Percentiles rank a stretch among this genome's conserved stretches.
These are phyloP conservation scores for Centropus unirufus DNA, from an alignment of 2,113 vertebrate genomes.

Conservation along the genomic window DNA sequence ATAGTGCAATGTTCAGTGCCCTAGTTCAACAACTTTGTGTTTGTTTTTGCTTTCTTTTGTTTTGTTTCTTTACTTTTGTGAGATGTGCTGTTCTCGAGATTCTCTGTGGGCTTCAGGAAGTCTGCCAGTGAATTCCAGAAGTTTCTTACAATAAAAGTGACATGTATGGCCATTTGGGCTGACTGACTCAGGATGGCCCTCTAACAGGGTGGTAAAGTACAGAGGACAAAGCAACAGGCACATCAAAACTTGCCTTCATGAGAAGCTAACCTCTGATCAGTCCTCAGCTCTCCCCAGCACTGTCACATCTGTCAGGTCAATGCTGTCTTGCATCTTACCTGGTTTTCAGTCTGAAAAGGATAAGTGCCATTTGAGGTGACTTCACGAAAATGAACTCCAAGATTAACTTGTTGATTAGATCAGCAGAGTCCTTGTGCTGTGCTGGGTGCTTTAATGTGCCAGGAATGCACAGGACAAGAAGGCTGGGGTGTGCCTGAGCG, in stretches of 20 bases:
- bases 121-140: neutral
- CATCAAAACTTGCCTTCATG: rapidly evolving
- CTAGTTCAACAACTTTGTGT: neutral
- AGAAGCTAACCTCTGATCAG: neutral
- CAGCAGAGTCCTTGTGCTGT: neutral
- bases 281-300: neutral
- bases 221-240: neutral
- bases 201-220: neutral
- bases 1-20: neutral
- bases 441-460: neutral
- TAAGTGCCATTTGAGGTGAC: neutral
- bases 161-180: neutral
- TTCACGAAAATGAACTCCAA: neutral
- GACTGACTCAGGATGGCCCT: too few species aligned
- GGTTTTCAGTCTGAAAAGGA: neutral
- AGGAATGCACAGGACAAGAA: neutral
- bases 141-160: neutral
- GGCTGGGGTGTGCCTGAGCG: neutral
- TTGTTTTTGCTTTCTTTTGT: neutral
- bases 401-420: neutral
- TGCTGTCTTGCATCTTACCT: neutral
- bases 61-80: neutral
- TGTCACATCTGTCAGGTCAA: neutral
- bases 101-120: neutral
- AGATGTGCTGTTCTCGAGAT: neutral